Evolutionary conservation across 2,888 invertebrate genomes (phyloP).

Genomic region (Pristionchus mayeri): DNA sequence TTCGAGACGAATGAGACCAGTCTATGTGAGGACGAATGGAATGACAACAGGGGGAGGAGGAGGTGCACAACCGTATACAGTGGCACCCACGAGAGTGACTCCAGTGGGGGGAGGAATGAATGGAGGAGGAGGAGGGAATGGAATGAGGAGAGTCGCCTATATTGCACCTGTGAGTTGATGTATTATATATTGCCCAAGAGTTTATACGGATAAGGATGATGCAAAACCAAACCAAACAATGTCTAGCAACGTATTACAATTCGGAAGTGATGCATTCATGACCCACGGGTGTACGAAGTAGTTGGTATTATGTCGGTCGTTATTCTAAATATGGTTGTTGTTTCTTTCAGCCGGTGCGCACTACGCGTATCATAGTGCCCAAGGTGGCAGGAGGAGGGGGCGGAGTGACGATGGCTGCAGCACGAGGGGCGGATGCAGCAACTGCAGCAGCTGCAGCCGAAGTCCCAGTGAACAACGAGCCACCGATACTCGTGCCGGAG

Average conservation of each 20-base stretch:
- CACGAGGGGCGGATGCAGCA: background rate
- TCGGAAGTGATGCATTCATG: no score
- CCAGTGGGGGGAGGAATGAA: background rate
- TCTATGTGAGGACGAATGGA: conserved; percentile 1
- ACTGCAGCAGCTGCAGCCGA: background rate
- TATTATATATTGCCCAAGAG: no score
- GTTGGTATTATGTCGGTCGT: no score
- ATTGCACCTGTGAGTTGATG: background rate
- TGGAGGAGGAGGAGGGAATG: conserved; percentile 18
- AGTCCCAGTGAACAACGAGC: background rate
- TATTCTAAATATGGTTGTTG: no score
- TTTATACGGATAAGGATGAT: no score
- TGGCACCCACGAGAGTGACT: background rate
- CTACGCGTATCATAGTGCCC: conserved; percentile 15
- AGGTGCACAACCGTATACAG: background rate
- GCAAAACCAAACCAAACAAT: no score
- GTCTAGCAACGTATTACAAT: no score
- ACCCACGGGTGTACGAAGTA: no score
- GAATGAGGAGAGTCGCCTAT: conserved; percentile 28
- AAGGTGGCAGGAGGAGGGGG: background rate
- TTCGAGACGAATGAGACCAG: conserved; percentile 7
- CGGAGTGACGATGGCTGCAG: background rate
- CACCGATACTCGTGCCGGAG: conserved; percentile 2
- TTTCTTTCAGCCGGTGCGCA: background rate
- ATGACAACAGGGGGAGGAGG: background rate